Conservation (phyloP, 2,797 vertebrate species). For the Antennarius maculatus region DNA sequence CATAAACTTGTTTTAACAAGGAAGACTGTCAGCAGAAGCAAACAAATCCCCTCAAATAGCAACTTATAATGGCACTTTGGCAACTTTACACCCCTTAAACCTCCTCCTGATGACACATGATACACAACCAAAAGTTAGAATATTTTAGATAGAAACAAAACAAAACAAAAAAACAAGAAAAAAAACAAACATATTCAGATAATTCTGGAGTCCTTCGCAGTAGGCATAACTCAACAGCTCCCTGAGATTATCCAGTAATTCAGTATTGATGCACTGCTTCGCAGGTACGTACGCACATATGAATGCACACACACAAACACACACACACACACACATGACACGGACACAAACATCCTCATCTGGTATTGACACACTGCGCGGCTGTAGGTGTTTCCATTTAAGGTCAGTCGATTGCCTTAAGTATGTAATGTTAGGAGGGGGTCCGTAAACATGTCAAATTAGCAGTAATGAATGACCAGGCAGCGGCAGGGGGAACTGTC, state of each 20-base stretch:
- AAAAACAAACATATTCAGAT: slow-evolving; percentile 62
- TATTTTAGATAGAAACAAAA: no score
- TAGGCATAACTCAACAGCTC: slow-evolving; percentile 86
- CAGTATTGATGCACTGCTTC: slow-evolving; percentile 79
- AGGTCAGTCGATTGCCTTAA: slow-evolving; percentile 83
- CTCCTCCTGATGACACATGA: no score
- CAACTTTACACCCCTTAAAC: no score
- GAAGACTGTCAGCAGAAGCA: no score
- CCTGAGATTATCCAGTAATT: slow-evolving; percentile 77
- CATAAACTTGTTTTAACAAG: no score
- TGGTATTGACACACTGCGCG: slow-evolving; percentile 71
- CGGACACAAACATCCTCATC: slow-evolving; percentile 69
- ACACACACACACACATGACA: slow-evolving; percentile 30
- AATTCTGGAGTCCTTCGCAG: slow-evolving; percentile 61
- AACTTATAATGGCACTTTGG: no score
- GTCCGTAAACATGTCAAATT: slow-evolving; percentile 86
- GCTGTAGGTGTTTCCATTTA: slow-evolving; percentile 84
- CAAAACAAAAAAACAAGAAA: no score
- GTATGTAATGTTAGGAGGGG: slow-evolving; percentile 83
- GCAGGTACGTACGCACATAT: slow-evolving; percentile 45
- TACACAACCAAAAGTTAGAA: no score
- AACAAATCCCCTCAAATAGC: no score
- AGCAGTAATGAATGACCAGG: slow-evolving; percentile 82
- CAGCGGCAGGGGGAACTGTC: slow-evolving; percentile 73
- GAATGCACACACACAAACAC: slow-evolving; percentile 12